Percentiles rank a stretch among this genome's conserved stretches.
Evolutionary conservation across 1,140 invertebrate genomes (phyloP).

Genomic region (Leptinotarsa lineolata): DNA sequence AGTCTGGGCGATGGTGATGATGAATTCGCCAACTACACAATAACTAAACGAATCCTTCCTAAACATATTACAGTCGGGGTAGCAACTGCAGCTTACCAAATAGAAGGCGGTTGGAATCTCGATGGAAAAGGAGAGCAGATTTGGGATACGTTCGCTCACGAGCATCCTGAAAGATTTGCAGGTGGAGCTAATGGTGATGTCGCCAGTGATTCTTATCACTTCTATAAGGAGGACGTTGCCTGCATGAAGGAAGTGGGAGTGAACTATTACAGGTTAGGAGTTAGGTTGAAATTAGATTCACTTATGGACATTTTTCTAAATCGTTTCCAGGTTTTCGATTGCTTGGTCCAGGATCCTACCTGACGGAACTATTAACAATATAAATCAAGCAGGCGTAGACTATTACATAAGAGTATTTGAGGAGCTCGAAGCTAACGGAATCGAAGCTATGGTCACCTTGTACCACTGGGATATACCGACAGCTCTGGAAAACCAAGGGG

Average conservation of each 20-base stretch:
- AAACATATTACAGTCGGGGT: constrained; percentile 53
- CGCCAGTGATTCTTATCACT: constrained; percentile 64
- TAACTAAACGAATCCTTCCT: constrained; percentile 55
- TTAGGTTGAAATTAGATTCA: no score
- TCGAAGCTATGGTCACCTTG: constrained; percentile 17
- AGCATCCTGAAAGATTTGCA: constrained; percentile 57
- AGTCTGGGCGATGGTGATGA: constrained; percentile 5
- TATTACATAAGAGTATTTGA: constrained; percentile 68
- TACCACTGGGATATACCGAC: constrained; percentile 25
- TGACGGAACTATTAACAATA: constrained; percentile 49
- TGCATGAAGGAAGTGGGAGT: constrained; percentile 58
- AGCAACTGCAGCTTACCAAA: constrained; percentile 53
- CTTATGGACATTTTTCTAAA: no score
- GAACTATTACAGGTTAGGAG: constrained; percentile 52
- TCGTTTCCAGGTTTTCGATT: constrained; percentile 62
- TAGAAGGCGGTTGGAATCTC: constrained; percentile 56
- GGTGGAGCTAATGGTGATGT: constrained; percentile 62
- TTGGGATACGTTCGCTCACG: constrained; percentile 65
- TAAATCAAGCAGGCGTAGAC: constrained; percentile 65
- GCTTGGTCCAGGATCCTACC: constrained; percentile 62
- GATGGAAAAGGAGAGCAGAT: constrained; percentile 55
- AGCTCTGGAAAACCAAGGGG: constrained; percentile 18
- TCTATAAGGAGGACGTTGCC: constrained; percentile 61
- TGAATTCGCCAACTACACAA: constrained; percentile 2
- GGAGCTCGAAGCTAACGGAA: constrained; percentile 20